A percentile compares a stretch with the other conserved stretches of the same genome.
phyloP scores from a whole-genome alignment of 2,888 invertebrate species.

The Dascillus cervinus region DNA sequence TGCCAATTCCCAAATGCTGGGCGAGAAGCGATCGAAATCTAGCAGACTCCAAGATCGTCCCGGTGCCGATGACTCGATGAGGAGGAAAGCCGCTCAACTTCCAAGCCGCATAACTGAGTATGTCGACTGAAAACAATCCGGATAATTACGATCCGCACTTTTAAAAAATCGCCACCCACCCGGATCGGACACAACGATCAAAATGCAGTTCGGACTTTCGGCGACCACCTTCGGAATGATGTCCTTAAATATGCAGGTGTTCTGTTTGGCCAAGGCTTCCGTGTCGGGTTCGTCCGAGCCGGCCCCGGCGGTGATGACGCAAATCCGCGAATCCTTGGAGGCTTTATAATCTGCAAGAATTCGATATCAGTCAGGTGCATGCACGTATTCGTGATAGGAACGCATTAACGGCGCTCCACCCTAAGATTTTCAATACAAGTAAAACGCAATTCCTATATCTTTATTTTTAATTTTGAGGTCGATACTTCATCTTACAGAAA shows the following conservation, averaged over 20 bases:
- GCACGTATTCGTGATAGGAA: too few species aligned
- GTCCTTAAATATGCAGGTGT: constrained; percentile 51
- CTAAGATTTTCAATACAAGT: too few species aligned
- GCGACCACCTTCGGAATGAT: constrained; percentile 52
- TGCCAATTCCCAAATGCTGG: constrained; percentile 48
- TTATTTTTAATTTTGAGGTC: too few species aligned
- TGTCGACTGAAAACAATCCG: constrained; percentile 44
- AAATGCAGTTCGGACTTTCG: constrained; percentile 51
- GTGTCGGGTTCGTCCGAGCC: constrained; percentile 48
- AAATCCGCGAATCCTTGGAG: constrained; percentile 48
- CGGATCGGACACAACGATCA: constrained; percentile 51
- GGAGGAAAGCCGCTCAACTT: constrained; percentile 55
- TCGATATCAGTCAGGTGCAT: too few species aligned
- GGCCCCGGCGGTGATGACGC: constrained; percentile 54
- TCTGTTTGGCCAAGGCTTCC: constrained; percentile 46
- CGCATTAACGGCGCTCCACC: too few species aligned
- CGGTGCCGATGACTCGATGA: constrained; percentile 53
- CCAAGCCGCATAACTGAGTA: constrained; percentile 58
- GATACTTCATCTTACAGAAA: too few species aligned
- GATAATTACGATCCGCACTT: not conserved
- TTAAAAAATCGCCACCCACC: constrained; percentile 12
- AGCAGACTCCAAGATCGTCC: constrained; percentile 56
- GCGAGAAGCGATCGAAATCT: constrained; percentile 53
- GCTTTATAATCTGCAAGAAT: constrained; percentile 47
- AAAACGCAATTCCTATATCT: too few species aligned